Conservation (phyloP, 1,140 invertebrate genomes). For the Trichonephila clavata region DNA sequence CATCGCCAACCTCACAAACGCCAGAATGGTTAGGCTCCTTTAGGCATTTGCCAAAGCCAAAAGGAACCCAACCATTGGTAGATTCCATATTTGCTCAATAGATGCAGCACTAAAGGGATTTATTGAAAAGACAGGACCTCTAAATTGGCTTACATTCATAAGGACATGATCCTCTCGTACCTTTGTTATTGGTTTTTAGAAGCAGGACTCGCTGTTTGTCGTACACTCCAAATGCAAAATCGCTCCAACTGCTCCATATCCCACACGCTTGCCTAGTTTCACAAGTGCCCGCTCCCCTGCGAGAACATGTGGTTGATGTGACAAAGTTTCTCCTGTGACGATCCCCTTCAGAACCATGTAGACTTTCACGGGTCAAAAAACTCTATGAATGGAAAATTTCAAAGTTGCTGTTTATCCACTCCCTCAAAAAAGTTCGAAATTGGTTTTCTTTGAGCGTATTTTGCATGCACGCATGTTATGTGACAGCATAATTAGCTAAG, state of each 20-base stretch:
- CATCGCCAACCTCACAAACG: background rate
- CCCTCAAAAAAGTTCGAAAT: too few species aligned
- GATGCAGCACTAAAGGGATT: background rate
- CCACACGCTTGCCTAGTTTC: background rate
- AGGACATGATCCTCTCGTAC: slow-evolving; percentile 43
- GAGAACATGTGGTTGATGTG: slow-evolving; percentile 52
- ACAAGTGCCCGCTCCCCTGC: slow-evolving; percentile 22
- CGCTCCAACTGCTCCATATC: slow-evolving; percentile 25
- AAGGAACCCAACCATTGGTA: background rate
- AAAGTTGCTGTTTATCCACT: too few species aligned
- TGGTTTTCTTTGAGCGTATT: too few species aligned
- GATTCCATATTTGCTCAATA: slow-evolving; percentile 30
- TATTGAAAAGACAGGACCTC: slow-evolving; percentile 33
- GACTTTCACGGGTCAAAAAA: slow-evolving; percentile 11
- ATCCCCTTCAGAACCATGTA: background rate
- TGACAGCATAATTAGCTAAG: too few species aligned
- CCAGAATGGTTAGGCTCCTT: background rate
- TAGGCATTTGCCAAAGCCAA: background rate
- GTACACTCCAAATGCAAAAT: slow-evolving; percentile 61
- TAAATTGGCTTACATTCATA: slow-evolving; percentile 66
- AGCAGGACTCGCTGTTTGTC: slow-evolving; percentile 19
- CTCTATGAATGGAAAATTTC: background rate
- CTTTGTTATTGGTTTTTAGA: slow-evolving; percentile 48
- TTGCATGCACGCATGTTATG: too few species aligned
- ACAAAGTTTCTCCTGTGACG: background rate